Base-by-base conservation (phyloP, 2,797 vertebrate species). In the Apogon talboti region DNA sequence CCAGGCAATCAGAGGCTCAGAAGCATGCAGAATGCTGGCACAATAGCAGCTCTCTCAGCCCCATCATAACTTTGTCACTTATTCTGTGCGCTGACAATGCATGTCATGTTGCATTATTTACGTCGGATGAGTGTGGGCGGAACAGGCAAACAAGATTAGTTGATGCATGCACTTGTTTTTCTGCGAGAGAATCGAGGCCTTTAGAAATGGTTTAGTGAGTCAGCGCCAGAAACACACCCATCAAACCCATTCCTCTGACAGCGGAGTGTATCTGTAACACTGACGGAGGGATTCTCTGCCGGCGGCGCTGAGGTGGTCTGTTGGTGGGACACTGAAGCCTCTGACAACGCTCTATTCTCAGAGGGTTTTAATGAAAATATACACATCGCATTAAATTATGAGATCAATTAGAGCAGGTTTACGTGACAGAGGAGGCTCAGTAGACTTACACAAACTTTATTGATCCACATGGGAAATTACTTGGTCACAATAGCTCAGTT, bases 111-210 rank as follows among this genome's bases (percentile, higher is more conserved):
- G 75, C 60, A 86, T 89, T 89, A 82, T 85, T 85, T 85, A 75
- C 71, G 54, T 66, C 37, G 79, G 78, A 82, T 66, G 71, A 76
- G 76, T 69, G 79, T 79, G 83, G 78, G 81, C 50, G 84, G 81
- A 71, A 84, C 87, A 84, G 83, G 76, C 78, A 83, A 90, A 91
- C 71, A 67, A 65, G 81, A 90, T 91, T 87, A 87, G 77, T 77
- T 68, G 81, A 79, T 79, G 71, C 69, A 62, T 75, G 83, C 69
- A 19, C 75, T 83, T 86, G 82, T 85, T 87, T 85, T 82, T 74
- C 73, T 70, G 0, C 21, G 57, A 83, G 72, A 75, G 79, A 86
- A 80, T 71, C 14, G 41, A 58, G 67, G 73, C 53, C 65, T 86
- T 87, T 78, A 74, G 78, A 81, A 76, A 84, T 53, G 74, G 70